Conservation (phyloP, 2,113 vertebrate species). For the Nycticorax nycticorax region DNA sequence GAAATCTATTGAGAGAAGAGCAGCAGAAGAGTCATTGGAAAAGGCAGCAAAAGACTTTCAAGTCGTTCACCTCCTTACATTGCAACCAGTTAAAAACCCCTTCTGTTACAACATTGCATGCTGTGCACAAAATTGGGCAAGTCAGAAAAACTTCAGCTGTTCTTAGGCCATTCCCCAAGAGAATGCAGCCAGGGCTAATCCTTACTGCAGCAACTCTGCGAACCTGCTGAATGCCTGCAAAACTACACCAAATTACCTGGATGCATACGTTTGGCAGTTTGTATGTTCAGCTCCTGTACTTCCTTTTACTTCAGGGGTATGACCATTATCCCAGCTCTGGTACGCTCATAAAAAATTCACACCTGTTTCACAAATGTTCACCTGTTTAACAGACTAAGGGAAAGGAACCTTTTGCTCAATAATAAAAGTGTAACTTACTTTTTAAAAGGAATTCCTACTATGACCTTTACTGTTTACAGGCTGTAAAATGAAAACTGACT, state of each 20-base stretch:
- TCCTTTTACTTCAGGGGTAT: neutral
- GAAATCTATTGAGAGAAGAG: neutral
- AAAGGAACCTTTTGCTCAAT: neutral
- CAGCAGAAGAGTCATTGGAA: neutral
- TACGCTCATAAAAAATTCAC: neutral
- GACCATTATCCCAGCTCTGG: neutral
- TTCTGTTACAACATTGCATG: neutral
- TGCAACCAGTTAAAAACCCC: neutral
- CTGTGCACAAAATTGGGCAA: neutral
- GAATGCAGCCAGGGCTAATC: neutral
- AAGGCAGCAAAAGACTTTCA: neutral
- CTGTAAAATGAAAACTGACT: neutral
- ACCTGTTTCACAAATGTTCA: neutral
- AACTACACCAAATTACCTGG: neutral
- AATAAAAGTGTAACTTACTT: neutral
- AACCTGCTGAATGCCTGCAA: conserved; percentile 11
- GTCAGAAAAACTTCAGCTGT: neutral
- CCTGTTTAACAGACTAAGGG: neutral
- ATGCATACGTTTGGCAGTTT: neutral
- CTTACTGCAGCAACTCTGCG: neutral
- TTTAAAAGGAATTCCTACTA: neutral
- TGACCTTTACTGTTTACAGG: neutral
- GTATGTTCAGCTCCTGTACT: neutral
- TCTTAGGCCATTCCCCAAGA: neutral
- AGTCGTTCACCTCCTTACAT: neutral